Percentiles rank a stretch among this genome's conserved stretches.
Conservation (phyloP, 2,113 vertebrate genomes). For the Aplodontia rufa region DNA sequence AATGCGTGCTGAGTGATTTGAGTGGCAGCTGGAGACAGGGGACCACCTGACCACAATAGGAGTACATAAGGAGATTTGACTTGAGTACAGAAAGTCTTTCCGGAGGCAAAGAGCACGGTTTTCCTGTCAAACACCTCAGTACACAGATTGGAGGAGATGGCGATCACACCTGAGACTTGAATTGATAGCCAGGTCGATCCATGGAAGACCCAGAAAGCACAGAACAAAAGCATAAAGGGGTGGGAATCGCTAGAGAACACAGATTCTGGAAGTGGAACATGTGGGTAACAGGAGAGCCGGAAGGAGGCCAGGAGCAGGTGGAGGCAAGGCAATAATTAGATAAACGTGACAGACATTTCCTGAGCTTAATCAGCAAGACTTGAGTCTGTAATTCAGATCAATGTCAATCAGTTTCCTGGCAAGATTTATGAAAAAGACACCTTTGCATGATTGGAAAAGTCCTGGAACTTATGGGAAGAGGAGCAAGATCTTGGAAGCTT, state of each 20-base stretch:
- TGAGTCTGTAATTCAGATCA: constrained; percentile 34
- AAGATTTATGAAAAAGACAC: constrained; percentile 23
- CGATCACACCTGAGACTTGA: not conserved
- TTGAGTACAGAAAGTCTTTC: not conserved
- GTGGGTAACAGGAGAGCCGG: not conserved
- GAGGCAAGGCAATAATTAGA: constrained; percentile 28
- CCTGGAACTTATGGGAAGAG: not conserved
- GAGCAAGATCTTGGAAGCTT: not conserved
- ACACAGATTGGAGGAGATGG: not conserved
- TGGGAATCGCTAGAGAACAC: not conserved
- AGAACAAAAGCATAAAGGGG: constrained; percentile 3
- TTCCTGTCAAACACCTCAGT: not conserved
- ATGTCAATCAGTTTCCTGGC: not conserved
- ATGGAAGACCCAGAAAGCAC: not conserved
- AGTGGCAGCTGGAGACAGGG: not conserved
- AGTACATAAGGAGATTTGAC: not conserved
- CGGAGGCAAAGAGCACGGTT: not conserved
- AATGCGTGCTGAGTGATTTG: fast-evolving
- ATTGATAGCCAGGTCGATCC: not conserved
- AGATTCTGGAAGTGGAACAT: not conserved
- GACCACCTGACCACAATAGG: not conserved
- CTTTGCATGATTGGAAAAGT: not conserved
- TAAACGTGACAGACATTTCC: not conserved
- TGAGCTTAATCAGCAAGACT: constrained; percentile 31
- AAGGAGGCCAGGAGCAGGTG: constrained; percentile 4